phyloP scores from a whole-genome alignment of 2,113 vertebrate species.

The Potamarius usumacintae region DNA sequence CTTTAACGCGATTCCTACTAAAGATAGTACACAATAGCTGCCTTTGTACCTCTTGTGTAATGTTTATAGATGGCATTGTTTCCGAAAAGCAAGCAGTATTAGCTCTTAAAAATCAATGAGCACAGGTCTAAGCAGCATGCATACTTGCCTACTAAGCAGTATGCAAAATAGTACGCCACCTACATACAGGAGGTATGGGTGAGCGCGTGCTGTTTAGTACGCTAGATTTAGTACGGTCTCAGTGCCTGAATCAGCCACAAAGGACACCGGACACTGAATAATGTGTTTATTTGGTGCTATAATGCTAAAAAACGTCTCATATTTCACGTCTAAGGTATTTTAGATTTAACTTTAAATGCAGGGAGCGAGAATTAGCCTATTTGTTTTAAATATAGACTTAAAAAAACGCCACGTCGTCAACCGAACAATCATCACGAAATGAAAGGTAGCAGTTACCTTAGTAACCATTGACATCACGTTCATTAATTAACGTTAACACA shows the following conservation, averaged over 20 bases:
- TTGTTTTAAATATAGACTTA: not conserved
- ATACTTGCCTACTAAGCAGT: constrained; percentile 2
- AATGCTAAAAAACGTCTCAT: not conserved
- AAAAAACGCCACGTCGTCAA: not conserved
- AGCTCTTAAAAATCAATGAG: not conserved
- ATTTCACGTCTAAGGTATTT: not conserved
- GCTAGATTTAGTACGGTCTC: constrained; percentile 1
- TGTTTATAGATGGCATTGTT: not conserved
- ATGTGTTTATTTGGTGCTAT: not conserved
- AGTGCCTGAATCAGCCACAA: not conserved
- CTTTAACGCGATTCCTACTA: not conserved
- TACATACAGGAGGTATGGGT: not conserved
- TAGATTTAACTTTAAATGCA: not conserved
- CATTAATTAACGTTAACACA: not conserved
- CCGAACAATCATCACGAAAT: not conserved
- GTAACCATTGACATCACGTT: constrained; percentile 26
- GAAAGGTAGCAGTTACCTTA: constrained; percentile 28
- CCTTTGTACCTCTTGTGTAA: not conserved
- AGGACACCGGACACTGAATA: not conserved
- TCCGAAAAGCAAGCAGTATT: not conserved
- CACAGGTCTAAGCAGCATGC: not conserved
- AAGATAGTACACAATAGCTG: not conserved
- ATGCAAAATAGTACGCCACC: not conserved
- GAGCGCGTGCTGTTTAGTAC: not conserved
- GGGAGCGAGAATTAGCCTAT: not conserved